Evolutionary conservation across 2,888 invertebrate genomes (phyloP), one percentile per base, ranked within the genome.

Genomic region (Hyles lineata): DNA sequence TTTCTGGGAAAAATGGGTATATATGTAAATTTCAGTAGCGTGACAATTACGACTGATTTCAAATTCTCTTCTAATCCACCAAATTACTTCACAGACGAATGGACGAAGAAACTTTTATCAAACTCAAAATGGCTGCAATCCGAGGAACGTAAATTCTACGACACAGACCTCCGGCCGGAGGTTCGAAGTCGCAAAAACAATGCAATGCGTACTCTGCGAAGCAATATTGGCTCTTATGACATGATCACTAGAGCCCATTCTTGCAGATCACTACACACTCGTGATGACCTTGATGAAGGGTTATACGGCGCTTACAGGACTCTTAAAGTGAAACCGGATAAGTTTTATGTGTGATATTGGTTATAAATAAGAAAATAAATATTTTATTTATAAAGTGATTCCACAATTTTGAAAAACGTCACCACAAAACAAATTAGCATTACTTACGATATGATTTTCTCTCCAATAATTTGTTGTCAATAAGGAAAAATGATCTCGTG

Each of bases 61-160:
- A 35, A 35, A 35, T 35, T 35, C 5, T 35, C 35, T 9, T 3
- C 21, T 17, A 23, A 67, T 21, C 21, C 60, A 63, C 5, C n/a
- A 25, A 63, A n/a, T 70, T 50, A 59, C 43, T 72, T 73, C 59
- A 71, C 90, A 94, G 97, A 96, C 63, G 94, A 95, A 84, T 97
- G 97, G 97, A 95, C 96, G 76, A 96, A 97, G 80, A 97, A 96
- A 80, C 87, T 97, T 7, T 95, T 96, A 70, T 96, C 89, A 52
- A 96, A 96, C 83, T 95, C 95, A 35, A 96, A 96, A 72, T 97
- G 97, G 97, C 96, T 97, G 79, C 94, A 96, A 82, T 94, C 94
- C 35, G 97, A 97, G 84, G 97, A 97, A 63, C 83, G 89, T 6
- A 89, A 85, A 72, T 93, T 87, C 79, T 93, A 92, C 82, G 88